phyloP scores from a whole-genome alignment of 2,113 vertebrate genomes.

The Chloebia gouldiae region DNA sequence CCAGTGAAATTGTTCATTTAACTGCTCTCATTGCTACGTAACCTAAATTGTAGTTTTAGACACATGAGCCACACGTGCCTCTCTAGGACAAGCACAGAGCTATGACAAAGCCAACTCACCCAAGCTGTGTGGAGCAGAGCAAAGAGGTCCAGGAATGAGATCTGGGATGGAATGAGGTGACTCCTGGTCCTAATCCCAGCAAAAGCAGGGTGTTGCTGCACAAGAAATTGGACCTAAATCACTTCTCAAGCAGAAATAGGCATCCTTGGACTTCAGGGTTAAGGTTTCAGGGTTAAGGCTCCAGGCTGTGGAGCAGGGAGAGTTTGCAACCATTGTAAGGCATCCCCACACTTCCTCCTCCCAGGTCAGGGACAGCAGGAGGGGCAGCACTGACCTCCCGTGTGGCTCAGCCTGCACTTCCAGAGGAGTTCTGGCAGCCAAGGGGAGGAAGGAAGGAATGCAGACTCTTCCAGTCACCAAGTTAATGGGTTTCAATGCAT shows the following conservation, averaged over 20 bases:
- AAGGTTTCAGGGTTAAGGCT: neutral
- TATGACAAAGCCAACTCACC: neutral
- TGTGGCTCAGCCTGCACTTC: neutral
- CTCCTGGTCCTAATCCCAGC: neutral
- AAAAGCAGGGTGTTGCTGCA: rapidly evolving
- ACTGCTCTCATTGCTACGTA: rapidly evolving
- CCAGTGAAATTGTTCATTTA: neutral
- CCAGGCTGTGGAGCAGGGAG: neutral
- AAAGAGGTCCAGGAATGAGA: neutral
- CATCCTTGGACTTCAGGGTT: neutral
- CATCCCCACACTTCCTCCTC: neutral
- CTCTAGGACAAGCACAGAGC: neutral
- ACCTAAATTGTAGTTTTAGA: neutral
- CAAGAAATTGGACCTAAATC: neutral
- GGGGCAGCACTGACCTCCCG: rapidly evolving
- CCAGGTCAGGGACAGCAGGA: neutral
- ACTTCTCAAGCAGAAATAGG: neutral
- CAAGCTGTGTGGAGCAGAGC: neutral
- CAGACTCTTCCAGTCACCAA: conserved; percentile 29
- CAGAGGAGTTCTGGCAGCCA: neutral
- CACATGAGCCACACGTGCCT: rapidly evolving
- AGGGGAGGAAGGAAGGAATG: conserved; percentile 49
- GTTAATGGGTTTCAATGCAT: conserved; percentile 8
- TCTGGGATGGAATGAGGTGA: neutral
- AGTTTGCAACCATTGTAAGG: rapidly evolving